These are phyloP conservation scores for Stratiomys singularior DNA, from an alignment of 2,888 invertebrate genomes.

Conservation along the genomic window DNA sequence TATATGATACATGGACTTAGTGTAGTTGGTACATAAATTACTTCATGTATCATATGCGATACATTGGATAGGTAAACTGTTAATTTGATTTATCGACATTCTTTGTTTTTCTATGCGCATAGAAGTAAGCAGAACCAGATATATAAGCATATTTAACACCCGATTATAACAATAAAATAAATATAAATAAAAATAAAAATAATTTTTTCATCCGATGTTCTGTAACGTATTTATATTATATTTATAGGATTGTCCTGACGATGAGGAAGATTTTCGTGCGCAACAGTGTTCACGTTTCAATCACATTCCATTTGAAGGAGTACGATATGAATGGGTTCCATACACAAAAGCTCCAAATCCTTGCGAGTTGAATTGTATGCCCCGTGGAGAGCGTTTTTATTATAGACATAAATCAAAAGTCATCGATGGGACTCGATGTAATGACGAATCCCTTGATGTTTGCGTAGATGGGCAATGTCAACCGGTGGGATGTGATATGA, in stretches of 20 bases:
- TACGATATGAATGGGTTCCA: conserved; percentile 87
- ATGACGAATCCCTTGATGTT: conserved; percentile 85
- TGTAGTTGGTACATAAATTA: too few relatives aligned
- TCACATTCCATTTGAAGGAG: conserved; percentile 81
- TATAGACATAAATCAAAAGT: conserved; percentile 85
- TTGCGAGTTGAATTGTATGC: conserved; percentile 97
- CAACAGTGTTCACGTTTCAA: conserved; percentile 92
- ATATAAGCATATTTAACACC: too few relatives aligned
- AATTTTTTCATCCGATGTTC: too few relatives aligned
- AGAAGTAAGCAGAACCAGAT: too few relatives aligned
- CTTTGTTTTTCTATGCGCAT: too few relatives aligned
- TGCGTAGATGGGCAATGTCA: conserved; percentile 95
- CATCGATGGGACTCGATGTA: conserved; percentile 85
- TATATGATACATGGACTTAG: too few relatives aligned
- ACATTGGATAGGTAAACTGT: too few relatives aligned
- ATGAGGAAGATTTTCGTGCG: conserved; percentile 81
- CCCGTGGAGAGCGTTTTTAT: conserved; percentile 89
- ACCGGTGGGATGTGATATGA: conserved; percentile 94
- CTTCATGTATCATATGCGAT: too few relatives aligned
- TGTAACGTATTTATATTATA: too few relatives aligned
- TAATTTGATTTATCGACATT: too few relatives aligned
- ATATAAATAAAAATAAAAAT: too few relatives aligned
- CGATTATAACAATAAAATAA: too few relatives aligned
- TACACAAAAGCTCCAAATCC: conserved; percentile 88
- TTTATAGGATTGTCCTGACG: conserved; percentile 81